Base-by-base conservation (phyloP, 2,797 vertebrate genomes). In the Enteromius unitaeniatus region DNA sequence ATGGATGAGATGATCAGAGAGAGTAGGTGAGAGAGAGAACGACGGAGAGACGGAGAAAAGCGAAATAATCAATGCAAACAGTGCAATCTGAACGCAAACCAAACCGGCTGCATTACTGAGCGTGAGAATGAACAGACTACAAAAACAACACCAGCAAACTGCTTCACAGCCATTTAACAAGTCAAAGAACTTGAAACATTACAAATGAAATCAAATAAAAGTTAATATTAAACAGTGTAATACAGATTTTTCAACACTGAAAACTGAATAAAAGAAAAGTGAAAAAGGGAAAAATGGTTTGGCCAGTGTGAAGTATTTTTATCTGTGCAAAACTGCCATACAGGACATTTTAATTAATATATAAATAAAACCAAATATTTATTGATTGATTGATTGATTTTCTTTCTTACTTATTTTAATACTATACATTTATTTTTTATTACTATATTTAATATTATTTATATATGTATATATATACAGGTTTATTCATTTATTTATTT, bases 1-100 rank as follows among this genome's bases (percentile, higher is more conserved):
- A 82, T 82, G 81, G 70, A 76, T 82, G 81, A 82, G 45, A 67
- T 82, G 81, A 75, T 45, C 65, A 26, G 49, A 72, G 70, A 64
- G 42, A 51, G 58, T 67, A 42, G 34, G 47, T 26, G 49, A 64
- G 34, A 40, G 47, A 79, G 64, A n/a, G 42, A 31, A 13, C 14
- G 21, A 17, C 49, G 60, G 42, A 77, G 72, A 73, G 37, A 62
- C 4, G 17, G 45, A 67, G 62, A 51, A 51, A 51, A 28, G 37
- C 28, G 4, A 58, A 42, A 45, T 72, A 72, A 70, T 69, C 67
- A 72, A 72, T 72, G 79, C 40, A 81, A 70, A 80, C 47, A 55
- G 67, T 55, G 78, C 49, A 68, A 69, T 69, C 23, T 14, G 53
- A 72, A 6, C 42, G 11, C 42, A 31, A 19, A 60, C n/a, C 11